Conservation (phyloP, 1,140 invertebrate species). For the Drosophila bocqueti region DNA sequence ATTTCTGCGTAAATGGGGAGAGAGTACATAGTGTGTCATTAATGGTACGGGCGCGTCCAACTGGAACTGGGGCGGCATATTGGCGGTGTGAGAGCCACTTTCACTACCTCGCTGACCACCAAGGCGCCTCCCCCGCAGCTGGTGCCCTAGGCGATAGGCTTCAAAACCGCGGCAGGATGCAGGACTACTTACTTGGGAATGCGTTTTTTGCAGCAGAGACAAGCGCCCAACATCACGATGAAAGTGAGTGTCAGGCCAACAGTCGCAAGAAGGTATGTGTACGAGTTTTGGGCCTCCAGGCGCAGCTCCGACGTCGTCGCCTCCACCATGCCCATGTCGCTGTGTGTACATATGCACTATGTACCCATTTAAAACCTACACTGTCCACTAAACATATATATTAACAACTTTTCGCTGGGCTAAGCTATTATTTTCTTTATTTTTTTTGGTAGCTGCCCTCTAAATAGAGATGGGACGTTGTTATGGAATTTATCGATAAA, state of each 20-base stretch:
- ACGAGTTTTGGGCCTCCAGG: constrained; percentile 66
- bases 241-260: constrained; percentile 67
- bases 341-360: constrained; percentile 61
- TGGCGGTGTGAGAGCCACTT: constrained; percentile 41
- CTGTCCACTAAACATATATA: constrained; percentile 13
- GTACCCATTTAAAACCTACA: constrained; percentile 42
- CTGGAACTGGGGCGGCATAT: constrained; percentile 53
- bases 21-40: constrained; percentile 20
- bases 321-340: constrained; percentile 67
- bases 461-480: neutral
- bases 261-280: constrained; percentile 71
- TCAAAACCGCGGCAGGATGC: neutral
- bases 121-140: constrained; percentile 1
- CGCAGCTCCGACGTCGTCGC: constrained; percentile 55
- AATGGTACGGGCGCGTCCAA: constrained; percentile 61
- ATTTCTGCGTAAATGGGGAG: constrained; percentile 78
- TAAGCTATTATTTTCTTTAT: constrained; percentile 20
- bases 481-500: neutral
- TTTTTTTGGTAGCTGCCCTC: constrained; percentile 18
- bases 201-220: constrained; percentile 81
- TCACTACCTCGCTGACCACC: constrained; percentile 41
- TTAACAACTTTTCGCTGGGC: constrained; percentile 5
- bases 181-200: constrained; percentile 80
- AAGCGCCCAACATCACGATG: constrained; percentile 81
- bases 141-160: neutral